These are phyloP conservation scores for Perithous albicinctus DNA, from an alignment of 2,888 invertebrate species.

Conservation along the genomic window DNA sequence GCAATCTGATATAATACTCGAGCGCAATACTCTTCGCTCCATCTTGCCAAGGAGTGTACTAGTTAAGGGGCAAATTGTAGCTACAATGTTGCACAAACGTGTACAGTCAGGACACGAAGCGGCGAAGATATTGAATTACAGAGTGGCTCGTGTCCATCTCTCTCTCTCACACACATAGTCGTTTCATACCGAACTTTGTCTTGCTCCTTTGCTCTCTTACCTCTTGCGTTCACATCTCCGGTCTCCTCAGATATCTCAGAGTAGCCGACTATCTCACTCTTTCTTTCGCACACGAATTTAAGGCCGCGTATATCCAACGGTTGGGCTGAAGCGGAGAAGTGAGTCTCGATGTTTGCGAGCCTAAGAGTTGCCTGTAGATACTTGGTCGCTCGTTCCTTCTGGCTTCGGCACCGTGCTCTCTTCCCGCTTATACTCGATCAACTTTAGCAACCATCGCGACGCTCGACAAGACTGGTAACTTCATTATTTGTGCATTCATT, in stretches of 20 bases:
- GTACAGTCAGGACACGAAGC: conserved; percentile 74
- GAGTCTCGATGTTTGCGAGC: conserved; percentile 39
- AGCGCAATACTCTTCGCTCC: conserved; percentile 13
- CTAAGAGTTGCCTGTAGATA: conserved; percentile 21
- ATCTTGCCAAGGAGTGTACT: conserved; percentile 67
- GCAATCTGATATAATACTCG: not conserved
- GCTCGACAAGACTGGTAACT: conserved; percentile 42
- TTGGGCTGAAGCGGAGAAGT: not conserved
- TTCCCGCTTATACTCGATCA: not conserved
- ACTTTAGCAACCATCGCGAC: not conserved
- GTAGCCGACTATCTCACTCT: no score
- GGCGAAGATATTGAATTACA: conserved; percentile 71
- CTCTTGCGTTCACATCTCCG: conserved; percentile 5
- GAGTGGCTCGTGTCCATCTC: conserved; percentile 25
- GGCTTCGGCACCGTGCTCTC: conserved; percentile 36
- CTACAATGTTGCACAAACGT: conserved; percentile 78
- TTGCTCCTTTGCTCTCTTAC: conserved; percentile 21
- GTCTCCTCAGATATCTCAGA: conserved; percentile 18
- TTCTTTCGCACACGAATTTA: conserved; percentile 19
- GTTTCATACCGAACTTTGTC: not conserved
- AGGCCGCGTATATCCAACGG: conserved; percentile 19
- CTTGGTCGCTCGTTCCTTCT: conserved; percentile 15
- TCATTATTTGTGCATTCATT: conserved; percentile 61
- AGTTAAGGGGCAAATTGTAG: conserved; percentile 75
- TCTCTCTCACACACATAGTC: not conserved